Evolutionary conservation across 2,888 invertebrate species (phyloP), one percentile per base, ranked within the genome.

Genomic region (Troglohyphantes excavatus): DNA sequence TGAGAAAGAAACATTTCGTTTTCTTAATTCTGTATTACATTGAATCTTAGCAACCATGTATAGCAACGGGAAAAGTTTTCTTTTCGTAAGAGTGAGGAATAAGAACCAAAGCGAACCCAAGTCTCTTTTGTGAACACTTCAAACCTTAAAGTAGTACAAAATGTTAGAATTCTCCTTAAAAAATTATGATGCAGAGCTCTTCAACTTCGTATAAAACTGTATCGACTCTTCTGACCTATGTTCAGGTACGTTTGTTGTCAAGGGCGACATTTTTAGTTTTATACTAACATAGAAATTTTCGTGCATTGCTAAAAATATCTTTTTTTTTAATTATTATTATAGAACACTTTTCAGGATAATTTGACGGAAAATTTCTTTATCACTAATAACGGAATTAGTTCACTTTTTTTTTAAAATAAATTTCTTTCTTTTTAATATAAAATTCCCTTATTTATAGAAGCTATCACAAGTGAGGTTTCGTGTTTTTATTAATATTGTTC

Each of bases 11-110:
- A 63, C 63, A 63, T 23, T n/a, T 13, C 23, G 2, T n/a, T 39
- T 21, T 9, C 63, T 46, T 23, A 7, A 39, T 7, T 61, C 19
- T 46, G 33, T 9, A 19, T 75, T 21, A 65, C 67, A 53, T 53
- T 26, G 68, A 53, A 68, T 53, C 81, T 19, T 81, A 81, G 81
- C 81, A 81, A 81, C 81, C 21, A 59, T 13, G 43, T 43, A 81
- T 81, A 68, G 81, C 23, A 81, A 81, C 79, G n/a, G 33, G 17
- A 53, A 9, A 26, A 27, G 6, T 33, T 53, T 59, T 21, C 11
- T 61, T 17, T 19, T 11, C 5, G 13, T 17, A 0, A 19, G 21
- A 27, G 21, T 46, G 17, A 72, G 13, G 46, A 43, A 13, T 39
- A 39, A 70, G 23, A 26, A 26, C 23, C 13, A 6, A 21, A 26